These are phyloP conservation scores for Melipona bicolor DNA, from an alignment of 2,888 invertebrate species.

Conservation along the genomic window DNA sequence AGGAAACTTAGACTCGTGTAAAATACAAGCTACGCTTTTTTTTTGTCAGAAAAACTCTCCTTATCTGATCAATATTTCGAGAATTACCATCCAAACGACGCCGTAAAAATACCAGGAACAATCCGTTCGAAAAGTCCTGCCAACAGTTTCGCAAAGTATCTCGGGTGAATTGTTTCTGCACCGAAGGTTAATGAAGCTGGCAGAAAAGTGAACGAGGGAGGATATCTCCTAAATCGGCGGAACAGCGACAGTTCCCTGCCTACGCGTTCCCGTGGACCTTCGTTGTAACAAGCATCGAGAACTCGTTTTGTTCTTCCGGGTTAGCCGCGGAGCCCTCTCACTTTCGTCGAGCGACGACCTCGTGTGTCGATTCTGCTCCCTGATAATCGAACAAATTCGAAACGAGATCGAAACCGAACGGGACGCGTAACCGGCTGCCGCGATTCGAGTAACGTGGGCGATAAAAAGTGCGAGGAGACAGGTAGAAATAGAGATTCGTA, in stretches of 20 bases:
- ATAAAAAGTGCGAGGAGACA: background rate
- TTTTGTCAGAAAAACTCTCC: background rate
- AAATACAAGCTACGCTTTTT: background rate
- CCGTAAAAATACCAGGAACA: background rate
- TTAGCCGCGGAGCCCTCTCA: conserved; percentile 76
- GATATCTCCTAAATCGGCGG: conserved; percentile 38
- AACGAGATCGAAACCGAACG: conserved; percentile 26
- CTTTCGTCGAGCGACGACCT: conserved; percentile 82
- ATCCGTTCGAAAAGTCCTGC: background rate
- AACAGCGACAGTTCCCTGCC: conserved; percentile 43
- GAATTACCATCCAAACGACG: background rate
- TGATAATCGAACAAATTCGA: conserved; percentile 42
- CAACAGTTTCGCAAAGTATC: background rate
- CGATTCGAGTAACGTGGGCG: background rate
- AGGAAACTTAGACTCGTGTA: background rate
- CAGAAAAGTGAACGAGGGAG: background rate
- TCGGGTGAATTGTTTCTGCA: background rate
- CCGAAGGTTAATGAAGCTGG: conserved; percentile 4
- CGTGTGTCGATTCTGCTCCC: conserved; percentile 40
- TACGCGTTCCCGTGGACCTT: conserved; percentile 46
- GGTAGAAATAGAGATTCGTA: background rate
- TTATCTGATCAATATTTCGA: background rate
- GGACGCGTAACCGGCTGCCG: background rate
- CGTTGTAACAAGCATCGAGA: conserved; percentile 58
- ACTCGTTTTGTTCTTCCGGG: conserved; percentile 72